phyloP scores from a whole-genome alignment of 1,140 invertebrate genomes.

The Halyomorpha halys region DNA sequence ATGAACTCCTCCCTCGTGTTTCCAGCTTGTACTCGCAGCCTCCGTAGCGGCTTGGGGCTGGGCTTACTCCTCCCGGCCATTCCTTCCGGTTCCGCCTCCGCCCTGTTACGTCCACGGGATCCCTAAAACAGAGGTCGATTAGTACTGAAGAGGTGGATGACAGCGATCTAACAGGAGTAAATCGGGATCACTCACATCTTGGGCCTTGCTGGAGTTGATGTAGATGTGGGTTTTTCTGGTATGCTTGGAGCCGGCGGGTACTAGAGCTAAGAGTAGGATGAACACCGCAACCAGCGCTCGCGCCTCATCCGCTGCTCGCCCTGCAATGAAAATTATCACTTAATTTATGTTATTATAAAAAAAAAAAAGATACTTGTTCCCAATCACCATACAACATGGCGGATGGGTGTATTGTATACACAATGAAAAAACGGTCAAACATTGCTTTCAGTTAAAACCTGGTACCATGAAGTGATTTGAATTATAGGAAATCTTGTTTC shows the following conservation, averaged over 20 bases:
- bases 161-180: not conserved
- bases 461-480: no score
- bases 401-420: no score
- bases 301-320: conserved; percentile 12
- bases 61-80: conserved; percentile 6
- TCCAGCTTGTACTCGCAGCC: conserved; percentile 37
- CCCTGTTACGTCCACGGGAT: not conserved
- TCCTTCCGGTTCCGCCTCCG: not conserved
- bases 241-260: not conserved
- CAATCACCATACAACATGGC: no score
- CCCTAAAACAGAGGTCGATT: no score
- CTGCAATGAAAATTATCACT: no score
- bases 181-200: not conserved
- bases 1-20: conserved; percentile 37
- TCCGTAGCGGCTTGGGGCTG: conserved; percentile 33
- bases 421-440: no score
- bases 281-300: conserved; percentile 8
- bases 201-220: conserved; percentile 10
- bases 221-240: not conserved
- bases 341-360: no score
- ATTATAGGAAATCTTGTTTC: no score
- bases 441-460: no score
- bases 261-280: not conserved
- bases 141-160: not conserved
- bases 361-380: no score